Percentiles rank a stretch among this genome's conserved stretches.
Conservation (phyloP, 2,113 vertebrate species). For the Sciurus niger region DNA sequence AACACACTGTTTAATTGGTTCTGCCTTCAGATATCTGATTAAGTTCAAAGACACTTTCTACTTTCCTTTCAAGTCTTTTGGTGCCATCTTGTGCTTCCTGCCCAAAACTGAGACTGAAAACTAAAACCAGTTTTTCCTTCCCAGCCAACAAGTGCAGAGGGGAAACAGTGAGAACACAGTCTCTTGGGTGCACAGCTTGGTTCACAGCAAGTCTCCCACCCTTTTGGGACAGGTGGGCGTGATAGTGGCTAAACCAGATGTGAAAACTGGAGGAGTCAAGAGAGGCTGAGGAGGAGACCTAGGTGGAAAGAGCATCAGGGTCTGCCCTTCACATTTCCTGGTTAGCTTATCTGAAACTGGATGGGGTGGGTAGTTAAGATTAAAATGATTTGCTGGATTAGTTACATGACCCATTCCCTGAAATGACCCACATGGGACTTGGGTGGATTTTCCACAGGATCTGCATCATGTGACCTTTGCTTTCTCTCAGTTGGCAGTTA, state of each 20-base stretch:
- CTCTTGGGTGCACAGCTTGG: background rate
- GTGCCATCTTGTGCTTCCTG: background rate
- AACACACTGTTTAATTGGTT: background rate
- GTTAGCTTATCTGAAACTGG: background rate
- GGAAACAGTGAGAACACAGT: background rate
- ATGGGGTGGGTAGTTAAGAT: background rate
- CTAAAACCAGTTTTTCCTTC: background rate
- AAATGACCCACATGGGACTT: background rate
- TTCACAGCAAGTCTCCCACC: background rate
- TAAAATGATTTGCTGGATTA: background rate
- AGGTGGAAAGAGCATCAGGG: background rate
- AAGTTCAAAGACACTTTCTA: background rate
- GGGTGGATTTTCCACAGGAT: background rate
- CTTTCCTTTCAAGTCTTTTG: background rate
- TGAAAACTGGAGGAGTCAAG: background rate
- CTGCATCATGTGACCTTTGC: background rate
- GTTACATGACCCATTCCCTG: background rate
- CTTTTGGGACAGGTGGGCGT: background rate
- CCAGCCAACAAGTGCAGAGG: background rate
- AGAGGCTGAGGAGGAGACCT: too few relatives aligned
- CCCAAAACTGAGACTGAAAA: background rate
- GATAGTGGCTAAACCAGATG: background rate
- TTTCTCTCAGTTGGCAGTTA: background rate
- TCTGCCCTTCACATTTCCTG: background rate
- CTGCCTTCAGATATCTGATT: background rate